A percentile compares a stretch with the other conserved stretches of the same genome.
Evolutionary conservation across 1,140 invertebrate genomes (phyloP).

Genomic region (Parasteatoda tepidariorum): DNA sequence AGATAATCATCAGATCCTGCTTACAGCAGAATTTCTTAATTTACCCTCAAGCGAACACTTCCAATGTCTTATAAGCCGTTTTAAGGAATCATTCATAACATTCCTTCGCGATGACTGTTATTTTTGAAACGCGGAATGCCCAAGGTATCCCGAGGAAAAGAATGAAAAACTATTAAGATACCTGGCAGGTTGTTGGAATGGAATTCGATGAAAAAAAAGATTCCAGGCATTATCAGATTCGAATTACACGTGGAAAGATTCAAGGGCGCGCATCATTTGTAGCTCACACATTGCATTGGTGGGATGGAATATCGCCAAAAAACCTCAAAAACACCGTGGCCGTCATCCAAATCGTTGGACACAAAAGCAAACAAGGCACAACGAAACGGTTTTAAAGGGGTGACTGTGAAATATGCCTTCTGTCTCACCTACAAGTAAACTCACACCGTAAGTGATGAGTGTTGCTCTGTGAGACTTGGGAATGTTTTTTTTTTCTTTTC

Average conservation of each 20-base stretch:
- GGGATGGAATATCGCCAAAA: conserved; percentile 6
- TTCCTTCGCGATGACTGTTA: neutral
- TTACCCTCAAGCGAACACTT: no score
- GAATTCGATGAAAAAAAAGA: neutral
- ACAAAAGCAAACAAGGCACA: conserved; percentile 18
- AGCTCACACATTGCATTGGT: no score
- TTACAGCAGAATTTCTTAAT: no score
- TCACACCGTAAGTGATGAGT: neutral
- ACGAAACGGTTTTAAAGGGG: conserved; percentile 3
- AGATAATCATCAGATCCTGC: no score
- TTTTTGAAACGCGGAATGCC: neutral
- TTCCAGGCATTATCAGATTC: neutral
- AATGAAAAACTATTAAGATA: neutral
- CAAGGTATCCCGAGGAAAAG: no score
- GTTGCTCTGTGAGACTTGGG: neutral
- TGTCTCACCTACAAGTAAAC: neutral
- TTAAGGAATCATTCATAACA: neutral
- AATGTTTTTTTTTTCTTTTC: neutral
- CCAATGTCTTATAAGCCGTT: neutral
- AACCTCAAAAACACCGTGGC: neutral
- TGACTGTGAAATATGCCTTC: neutral
- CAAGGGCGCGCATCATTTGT: conserved; percentile 9
- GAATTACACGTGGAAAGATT: neutral
- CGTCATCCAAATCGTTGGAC: conserved; percentile 7
- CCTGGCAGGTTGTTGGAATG: neutral